A percentile compares a stretch with the other conserved stretches of the same genome.
Evolutionary conservation across 2,113 vertebrate genomes (phyloP).

Genomic region (Coturnix japonica): DNA sequence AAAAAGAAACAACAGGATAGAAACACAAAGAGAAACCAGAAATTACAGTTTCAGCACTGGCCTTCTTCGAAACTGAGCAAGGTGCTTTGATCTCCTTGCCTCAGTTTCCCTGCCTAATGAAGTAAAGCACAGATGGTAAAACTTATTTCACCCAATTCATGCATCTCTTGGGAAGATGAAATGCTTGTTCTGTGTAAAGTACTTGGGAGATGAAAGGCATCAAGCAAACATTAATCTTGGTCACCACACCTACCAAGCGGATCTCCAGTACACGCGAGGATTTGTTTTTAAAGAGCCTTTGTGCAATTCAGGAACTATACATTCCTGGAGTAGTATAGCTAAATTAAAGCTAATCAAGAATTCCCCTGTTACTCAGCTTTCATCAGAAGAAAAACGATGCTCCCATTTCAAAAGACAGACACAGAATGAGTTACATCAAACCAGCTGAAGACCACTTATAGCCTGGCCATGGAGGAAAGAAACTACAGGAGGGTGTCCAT

Average conservation of each 20-base stretch:
- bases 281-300: conserved; percentile 30
- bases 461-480: conserved; percentile 21
- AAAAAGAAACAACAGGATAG: background rate
- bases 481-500: conserved; percentile 26
- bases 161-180: conserved; percentile 26
- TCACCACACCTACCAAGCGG: conserved; percentile 53
- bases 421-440: conserved; percentile 21
- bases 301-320: conserved; percentile 26
- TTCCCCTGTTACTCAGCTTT: conserved; percentile 37
- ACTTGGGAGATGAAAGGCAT: conserved; percentile 53
- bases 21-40: background rate
- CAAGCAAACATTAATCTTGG: conserved; percentile 53
- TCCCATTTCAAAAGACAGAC: conserved; percentile 30
- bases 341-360: conserved; percentile 62
- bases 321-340: conserved; percentile 21
- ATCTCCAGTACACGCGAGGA: conserved; percentile 17
- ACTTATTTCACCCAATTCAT: conserved; percentile 31
- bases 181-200: conserved; percentile 38
- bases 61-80: background rate
- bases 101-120: conserved; percentile 20
- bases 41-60: background rate
- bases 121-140: background rate
- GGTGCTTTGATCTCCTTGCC: conserved; percentile 11
- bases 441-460: conserved; percentile 37
- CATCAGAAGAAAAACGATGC: conserved; percentile 35